Base-by-base conservation (phyloP, 1,140 invertebrate species). In the Trichomalopsis sarcophagae region DNA sequence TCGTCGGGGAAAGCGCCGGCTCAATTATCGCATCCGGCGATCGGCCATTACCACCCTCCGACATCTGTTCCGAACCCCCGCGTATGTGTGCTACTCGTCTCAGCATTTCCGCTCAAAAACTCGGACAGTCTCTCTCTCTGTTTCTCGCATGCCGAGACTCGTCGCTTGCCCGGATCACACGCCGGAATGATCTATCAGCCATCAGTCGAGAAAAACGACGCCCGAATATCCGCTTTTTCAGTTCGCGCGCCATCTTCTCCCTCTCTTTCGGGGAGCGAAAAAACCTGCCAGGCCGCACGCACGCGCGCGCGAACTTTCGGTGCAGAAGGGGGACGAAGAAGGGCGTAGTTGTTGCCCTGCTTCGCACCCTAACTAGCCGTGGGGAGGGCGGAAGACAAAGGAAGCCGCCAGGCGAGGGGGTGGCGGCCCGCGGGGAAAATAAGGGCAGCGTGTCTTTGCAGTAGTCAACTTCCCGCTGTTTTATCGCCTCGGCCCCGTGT, bases 21-120 rank as follows among this genome's bases (percentile, higher is more conserved):
- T 55, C 76, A 84, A 84, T 84, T 84, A 84, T 84, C 84, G 78
- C 77, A 85, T 81, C 84, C 84, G 84, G 82, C 82, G 23, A 84
- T 84, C 82, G 76, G 76, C 68, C 66, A 78, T 78, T 84, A 69
- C 55, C 40, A 69, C 75, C 75, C 76, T 62, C 55, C 30, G 69
- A 83, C 81, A 77, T 83, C 74, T 83, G 81, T 47, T 83, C 27
- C 33, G 81, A 79, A 84, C 76, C 82, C 76, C 82, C 73, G 71
- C 71, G 30, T 7, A n/a, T 14, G 13, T 33, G 6, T n/a, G 17
- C 47, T n/a, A n/a, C 55, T 62, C 55, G 79, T 40, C n/a, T 66
- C n/a, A 21, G 7, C 79, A 30, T 81, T 81, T 71, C 79, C 79
- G 79, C 23, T 50, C 27, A 81, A 47, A 81, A 81, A 81, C 66